A percentile compares a stretch with the other conserved stretches of the same genome.
Evolutionary conservation across 2,113 vertebrate genomes (phyloP).

Genomic region (Ammodytes marinus): DNA sequence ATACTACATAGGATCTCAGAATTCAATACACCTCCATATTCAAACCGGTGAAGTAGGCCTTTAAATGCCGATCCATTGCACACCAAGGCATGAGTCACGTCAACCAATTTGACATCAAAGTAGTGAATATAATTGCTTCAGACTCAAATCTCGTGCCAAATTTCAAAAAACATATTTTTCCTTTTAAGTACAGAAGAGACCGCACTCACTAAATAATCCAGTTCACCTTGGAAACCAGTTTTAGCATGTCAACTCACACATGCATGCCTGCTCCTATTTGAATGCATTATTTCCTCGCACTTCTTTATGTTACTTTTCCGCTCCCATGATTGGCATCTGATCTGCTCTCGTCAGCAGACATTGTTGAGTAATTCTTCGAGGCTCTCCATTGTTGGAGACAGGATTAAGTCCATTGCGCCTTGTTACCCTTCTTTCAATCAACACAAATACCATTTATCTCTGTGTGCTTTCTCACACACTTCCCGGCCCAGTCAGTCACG

Average conservation of each 20-base stretch:
- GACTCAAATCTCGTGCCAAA: neutral
- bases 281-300: neutral
- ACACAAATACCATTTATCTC: constrained; percentile 44
- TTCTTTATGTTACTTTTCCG: constrained; percentile 15
- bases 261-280: constrained; percentile 1
- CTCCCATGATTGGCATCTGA: constrained; percentile 44
- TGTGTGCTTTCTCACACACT: constrained; percentile 14
- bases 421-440: constrained; percentile 11
- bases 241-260: neutral
- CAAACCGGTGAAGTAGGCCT: too few relatives aligned
- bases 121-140: neutral
- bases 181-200: neutral
- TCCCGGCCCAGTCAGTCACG: neutral
- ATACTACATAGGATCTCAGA: too few relatives aligned
- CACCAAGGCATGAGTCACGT: neutral
- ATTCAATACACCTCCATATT: too few relatives aligned
- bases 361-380: constrained; percentile 55
- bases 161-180: neutral
- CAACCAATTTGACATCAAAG: constrained; percentile 4
- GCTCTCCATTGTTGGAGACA: constrained; percentile 49
- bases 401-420: constrained; percentile 53
- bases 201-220: neutral
- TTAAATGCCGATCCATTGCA: neutral
- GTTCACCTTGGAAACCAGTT: neutral
- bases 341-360: constrained; percentile 56